phyloP scores from a whole-genome alignment of 2,113 vertebrate species.

The Lepisosteus oculatus region DNA sequence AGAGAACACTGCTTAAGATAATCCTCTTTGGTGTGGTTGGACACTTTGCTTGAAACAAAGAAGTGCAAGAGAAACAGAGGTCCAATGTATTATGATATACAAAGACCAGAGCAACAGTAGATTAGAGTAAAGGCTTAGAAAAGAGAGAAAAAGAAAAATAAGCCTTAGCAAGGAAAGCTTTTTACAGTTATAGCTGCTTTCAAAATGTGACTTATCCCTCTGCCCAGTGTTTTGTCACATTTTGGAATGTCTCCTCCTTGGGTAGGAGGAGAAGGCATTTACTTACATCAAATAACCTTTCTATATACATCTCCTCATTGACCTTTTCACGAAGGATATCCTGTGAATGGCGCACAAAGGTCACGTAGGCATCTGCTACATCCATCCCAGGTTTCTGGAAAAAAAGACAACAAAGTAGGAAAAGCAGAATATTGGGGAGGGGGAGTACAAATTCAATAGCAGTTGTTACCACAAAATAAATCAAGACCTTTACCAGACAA shows the following conservation, averaged over 20 bases:
- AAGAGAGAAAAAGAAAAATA: constrained; percentile 54
- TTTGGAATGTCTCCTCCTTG: constrained; percentile 91
- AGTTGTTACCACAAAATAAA: not conserved
- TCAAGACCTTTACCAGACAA: not conserved
- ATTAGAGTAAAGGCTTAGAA: constrained; percentile 65
- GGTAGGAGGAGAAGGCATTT: constrained; percentile 93
- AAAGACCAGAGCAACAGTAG: constrained; percentile 75
- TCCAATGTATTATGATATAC: constrained; percentile 66
- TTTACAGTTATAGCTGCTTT: constrained; percentile 60
- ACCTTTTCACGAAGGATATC: constrained; percentile 98
- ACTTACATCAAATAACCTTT: constrained; percentile 99
- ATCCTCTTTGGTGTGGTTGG: constrained; percentile 62
- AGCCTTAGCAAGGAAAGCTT: constrained; percentile 43
- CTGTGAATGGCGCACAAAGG: constrained; percentile 97
- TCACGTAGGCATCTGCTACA: constrained; percentile 95
- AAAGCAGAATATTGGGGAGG: constrained; percentile 24
- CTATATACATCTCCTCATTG: constrained; percentile 99
- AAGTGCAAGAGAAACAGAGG: constrained; percentile 55
- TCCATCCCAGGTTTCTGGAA: constrained; percentile 97
- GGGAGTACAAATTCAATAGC: not conserved
- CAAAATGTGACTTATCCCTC: constrained; percentile 99
- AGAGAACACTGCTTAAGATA: constrained; percentile 76
- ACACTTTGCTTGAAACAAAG: constrained; percentile 64
- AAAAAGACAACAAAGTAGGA: constrained; percentile 28
- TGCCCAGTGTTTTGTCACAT: constrained; percentile 99